Base-by-base conservation (phyloP, 2,113 vertebrate genomes). In the Orcinus orca region DNA sequence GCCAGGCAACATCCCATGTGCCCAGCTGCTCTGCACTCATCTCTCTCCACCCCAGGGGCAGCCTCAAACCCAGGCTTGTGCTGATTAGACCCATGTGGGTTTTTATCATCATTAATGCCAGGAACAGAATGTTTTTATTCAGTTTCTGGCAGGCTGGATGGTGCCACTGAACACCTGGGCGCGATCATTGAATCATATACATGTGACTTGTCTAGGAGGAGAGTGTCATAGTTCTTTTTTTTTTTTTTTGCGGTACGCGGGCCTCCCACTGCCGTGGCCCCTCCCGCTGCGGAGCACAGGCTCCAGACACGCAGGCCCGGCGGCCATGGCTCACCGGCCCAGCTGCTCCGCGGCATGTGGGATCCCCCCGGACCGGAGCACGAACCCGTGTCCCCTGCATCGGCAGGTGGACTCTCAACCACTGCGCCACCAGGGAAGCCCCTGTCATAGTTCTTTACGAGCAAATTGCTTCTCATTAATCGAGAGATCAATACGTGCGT, bases 401-500 rank as follows among this genome's bases (percentile, higher is more conserved):
- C 44, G 9, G 44, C 44, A 47, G 44, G 44, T 10, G 2, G 44
- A 47, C 44, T 11, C 44, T 2, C 8, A 0, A 10, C 44, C 44
- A 47, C 44, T 11, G 44, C 9, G 44, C 9, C 44, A 47, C 44
- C 44, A 47, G 10, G 44, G 44, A 47, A 47, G 10, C 44, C 44
- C 44, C 44, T 93, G 38, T 83, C 86, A 33, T 26, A 38, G 93
- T 85, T 90, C 55, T 80, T 93, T 53, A 25, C 14, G 73, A 95
- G 89, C 89, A 96, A 77, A 84, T 67, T 62, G 90, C 83, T 92
- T 90, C 74, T 89, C 94, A 79, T 96, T 93, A 96, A 96, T 91
- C 0, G 2, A 44, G 58, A 55, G 85, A 89, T 97, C 97, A 33
- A 38, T 96, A 93, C n/a, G 7, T 55, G 63, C 41, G 26, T 11